Percentiles rank a stretch among this genome's conserved stretches.
phyloP scores from a whole-genome alignment of 2,797 vertebrate genomes.

The Ciconia nigra region DNA sequence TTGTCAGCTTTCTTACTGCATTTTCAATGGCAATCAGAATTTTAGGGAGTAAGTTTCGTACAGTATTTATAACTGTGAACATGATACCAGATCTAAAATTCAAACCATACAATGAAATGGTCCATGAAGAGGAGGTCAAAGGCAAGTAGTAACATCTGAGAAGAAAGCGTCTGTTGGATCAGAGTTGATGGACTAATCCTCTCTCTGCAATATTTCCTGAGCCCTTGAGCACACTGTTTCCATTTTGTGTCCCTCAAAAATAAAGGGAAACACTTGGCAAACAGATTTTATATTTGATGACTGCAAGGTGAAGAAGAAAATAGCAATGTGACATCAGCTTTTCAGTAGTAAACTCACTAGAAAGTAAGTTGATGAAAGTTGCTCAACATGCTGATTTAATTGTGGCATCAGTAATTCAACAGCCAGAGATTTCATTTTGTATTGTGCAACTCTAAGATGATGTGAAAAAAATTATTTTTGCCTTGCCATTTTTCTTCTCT shows the following conservation, averaged over 20 bases:
- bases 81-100: constrained; percentile 16
- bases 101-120: background rate
- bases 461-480: background rate
- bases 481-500: background rate
- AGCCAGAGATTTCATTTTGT: background rate
- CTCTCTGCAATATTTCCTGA: background rate
- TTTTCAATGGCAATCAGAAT: background rate
- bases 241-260: background rate
- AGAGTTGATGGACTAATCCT: background rate
- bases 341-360: background rate
- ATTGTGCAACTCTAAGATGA: background rate
- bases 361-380: background rate
- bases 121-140: constrained; percentile 4
- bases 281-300: background rate
- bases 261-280: background rate
- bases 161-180: background rate
- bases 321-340: background rate
- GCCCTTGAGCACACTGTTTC: background rate
- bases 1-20: background rate
- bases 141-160: constrained; percentile 13
- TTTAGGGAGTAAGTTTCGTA: background rate
- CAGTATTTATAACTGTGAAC: background rate
- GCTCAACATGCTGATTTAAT: background rate
- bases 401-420: background rate
- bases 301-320: background rate